phyloP scores from a whole-genome alignment of 1,140 invertebrate genomes.

The Drosophila tani region DNA sequence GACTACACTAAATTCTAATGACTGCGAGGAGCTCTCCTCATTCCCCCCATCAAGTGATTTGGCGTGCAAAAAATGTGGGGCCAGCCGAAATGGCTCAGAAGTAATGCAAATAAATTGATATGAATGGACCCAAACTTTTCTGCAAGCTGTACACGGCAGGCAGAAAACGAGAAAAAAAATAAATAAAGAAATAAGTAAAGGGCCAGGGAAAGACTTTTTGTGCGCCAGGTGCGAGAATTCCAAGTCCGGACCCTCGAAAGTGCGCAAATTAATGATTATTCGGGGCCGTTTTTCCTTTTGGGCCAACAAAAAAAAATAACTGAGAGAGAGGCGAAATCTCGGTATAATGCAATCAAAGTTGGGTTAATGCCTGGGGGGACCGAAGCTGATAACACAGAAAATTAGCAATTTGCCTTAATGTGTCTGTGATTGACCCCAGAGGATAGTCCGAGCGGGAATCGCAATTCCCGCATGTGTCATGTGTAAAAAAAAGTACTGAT shows the following conservation, averaged over 20 bases:
- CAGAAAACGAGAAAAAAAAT: constrained; percentile 11
- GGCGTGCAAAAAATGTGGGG: constrained; percentile 47
- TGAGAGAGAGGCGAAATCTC: constrained; percentile 54
- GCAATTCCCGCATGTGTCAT: constrained; percentile 32
- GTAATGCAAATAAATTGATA: constrained; percentile 75
- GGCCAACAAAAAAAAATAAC: constrained; percentile 1
- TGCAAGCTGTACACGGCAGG: constrained; percentile 55
- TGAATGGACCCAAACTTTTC: constrained; percentile 72
- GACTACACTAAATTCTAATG: constrained; percentile 57
- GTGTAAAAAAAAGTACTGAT: constrained; percentile 9
- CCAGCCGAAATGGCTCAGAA: constrained; percentile 40
- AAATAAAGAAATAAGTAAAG: constrained; percentile 45
- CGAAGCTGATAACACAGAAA: constrained; percentile 51
- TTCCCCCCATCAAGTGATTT: constrained; percentile 60
- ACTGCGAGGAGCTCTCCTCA: constrained; percentile 7
- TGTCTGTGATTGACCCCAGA: constrained; percentile 70
- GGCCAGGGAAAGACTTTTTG: constrained; percentile 39
- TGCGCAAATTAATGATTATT: constrained; percentile 77
- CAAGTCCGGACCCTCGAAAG: constrained; percentile 37
- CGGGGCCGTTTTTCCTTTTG: constrained; percentile 31
- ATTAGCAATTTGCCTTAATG: constrained; percentile 78
- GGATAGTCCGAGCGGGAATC: constrained; percentile 2
- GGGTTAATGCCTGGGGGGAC: constrained; percentile 52
- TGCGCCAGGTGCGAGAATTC: constrained; percentile 57
- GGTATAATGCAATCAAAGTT: constrained; percentile 75